Conservation (phyloP, 2,113 vertebrate genomes). For the Nicator chloris region DNA sequence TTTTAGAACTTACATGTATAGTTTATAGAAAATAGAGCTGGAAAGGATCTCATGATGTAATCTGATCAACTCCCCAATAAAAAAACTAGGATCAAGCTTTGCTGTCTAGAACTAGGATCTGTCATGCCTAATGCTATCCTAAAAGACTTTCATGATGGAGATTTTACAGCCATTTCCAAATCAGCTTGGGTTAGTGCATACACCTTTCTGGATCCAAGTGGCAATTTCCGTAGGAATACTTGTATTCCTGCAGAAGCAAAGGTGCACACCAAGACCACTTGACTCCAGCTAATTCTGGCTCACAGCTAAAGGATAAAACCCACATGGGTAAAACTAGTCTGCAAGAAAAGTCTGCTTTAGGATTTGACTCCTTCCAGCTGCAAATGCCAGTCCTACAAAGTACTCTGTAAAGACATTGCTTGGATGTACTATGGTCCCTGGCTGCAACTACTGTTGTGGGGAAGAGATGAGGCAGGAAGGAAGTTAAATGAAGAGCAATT, state of each 20-base stretch:
- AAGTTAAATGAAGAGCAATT: background rate
- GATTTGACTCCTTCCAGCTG: background rate
- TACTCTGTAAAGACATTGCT: background rate
- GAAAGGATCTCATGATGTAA: background rate
- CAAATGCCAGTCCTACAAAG: background rate
- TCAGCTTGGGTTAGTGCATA: background rate
- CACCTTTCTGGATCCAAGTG: background rate
- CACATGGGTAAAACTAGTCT: background rate
- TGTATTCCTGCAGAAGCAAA: background rate
- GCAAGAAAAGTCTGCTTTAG: background rate
- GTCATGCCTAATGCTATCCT: background rate
- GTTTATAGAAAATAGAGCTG: background rate
- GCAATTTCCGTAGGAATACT: background rate
- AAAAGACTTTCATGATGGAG: background rate
- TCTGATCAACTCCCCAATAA: background rate
- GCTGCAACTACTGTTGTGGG: background rate
- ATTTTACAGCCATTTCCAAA: background rate
- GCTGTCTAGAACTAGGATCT: background rate
- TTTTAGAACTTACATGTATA: background rate
- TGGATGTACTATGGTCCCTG: accelerated
- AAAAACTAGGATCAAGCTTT: background rate
- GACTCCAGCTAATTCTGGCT: background rate
- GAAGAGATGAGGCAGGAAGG: background rate
- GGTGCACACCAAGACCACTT: background rate
- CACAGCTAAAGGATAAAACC: background rate